Evolutionary conservation across 1,140 invertebrate species (phyloP), one percentile per base, ranked within the genome.

Genomic region (Drosophila sucinea): DNA sequence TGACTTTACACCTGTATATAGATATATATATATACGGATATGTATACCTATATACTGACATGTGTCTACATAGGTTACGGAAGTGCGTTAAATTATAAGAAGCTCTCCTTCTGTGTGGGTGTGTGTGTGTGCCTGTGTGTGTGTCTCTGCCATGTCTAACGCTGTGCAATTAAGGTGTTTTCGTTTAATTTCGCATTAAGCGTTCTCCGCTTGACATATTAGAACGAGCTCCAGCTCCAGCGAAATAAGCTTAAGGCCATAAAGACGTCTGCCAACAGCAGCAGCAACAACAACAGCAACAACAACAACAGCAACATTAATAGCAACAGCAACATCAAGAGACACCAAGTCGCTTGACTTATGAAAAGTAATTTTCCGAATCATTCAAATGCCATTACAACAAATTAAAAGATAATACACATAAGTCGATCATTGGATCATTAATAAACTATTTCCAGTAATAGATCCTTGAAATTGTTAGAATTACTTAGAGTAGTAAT

Each of bases 101-200:
- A 25, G 55, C 30, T 64, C 17, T 64, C 29, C 27, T 35, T 55
- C 23, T 64, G 57, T 55, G 38, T 30, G 47, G 41, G 56, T 54
- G 41, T 60, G 41, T 27, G 29, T 33, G 6, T 10, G n/a, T 40
- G 8, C 33, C 38, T 40, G 25, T 38, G 17, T 41, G 62, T 44
- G 54, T 65, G 67, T 51, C 55, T 58, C 57, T 41, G 32, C 58
- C 67, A 73, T 63, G 70, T 73, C 70, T 73, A 68, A 70, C 47
- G 70, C 38, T 32, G 23, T 62, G 67, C 70, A 73, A 73, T 73
- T 73, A 73, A 73, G 70, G 70, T 73, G 70, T 73, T 73, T 73
- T 73, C 70, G 60, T 73, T 73, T 73, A 73, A 73, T 73, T 73
- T 73, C 70, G 70, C 67, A 73, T 73, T 71, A 70, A 73, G 70